A percentile compares a stretch with the other conserved stretches of the same genome.
Evolutionary conservation across 2,888 invertebrate genomes (phyloP).

Genomic region (Spialia ferax): DNA sequence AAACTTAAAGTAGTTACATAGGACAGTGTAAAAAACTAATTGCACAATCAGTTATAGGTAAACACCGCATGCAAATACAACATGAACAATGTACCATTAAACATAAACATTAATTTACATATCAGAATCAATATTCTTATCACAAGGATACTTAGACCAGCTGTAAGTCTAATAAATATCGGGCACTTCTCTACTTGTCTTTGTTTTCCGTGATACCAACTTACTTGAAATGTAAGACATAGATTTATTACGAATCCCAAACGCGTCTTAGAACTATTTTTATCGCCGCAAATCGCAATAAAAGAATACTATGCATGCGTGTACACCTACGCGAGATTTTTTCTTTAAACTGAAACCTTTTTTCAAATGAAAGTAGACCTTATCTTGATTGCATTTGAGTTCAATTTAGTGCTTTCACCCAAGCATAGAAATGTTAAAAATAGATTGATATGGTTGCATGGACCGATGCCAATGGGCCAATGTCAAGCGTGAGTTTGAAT

Average conservation of each 20-base stretch:
- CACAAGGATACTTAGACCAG: too few relatives aligned
- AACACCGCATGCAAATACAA: too few relatives aligned
- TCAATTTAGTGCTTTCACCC: conserved; percentile 4
- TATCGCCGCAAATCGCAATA: neutral
- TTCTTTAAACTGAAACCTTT: conserved; percentile 1
- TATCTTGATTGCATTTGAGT: conserved; percentile 5
- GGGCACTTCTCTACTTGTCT: too few relatives aligned
- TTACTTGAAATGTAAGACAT: too few relatives aligned
- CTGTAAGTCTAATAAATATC: too few relatives aligned
- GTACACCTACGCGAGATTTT: neutral
- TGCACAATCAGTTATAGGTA: too few relatives aligned
- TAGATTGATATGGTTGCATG: conserved; percentile 55
- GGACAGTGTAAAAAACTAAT: too few relatives aligned
- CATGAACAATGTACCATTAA: too few relatives aligned
- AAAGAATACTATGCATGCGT: neutral
- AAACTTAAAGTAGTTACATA: too few relatives aligned
- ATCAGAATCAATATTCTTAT: too few relatives aligned
- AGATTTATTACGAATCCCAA: neutral
- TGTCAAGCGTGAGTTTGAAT: conserved; percentile 49
- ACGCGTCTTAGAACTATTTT: neutral
- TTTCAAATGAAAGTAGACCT: conserved; percentile 3
- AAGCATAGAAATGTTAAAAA: conserved; percentile 49
- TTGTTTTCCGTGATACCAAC: too few relatives aligned
- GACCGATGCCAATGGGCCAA: conserved; percentile 59
- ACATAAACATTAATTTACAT: too few relatives aligned